Conservation (phyloP, 2,888 invertebrate genomes). For the Philereme transversata region DNA sequence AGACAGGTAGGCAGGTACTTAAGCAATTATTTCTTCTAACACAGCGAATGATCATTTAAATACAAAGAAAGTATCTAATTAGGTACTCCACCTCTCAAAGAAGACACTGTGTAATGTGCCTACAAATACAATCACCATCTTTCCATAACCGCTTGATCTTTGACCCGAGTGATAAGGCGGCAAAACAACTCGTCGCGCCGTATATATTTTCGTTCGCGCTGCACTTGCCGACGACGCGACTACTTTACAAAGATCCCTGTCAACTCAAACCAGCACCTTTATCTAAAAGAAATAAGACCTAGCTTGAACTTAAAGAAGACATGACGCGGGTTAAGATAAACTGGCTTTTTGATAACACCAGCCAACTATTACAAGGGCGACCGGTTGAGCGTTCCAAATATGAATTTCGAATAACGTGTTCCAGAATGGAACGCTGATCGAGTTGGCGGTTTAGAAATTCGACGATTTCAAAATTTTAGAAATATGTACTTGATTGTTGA, state of each 20-base stretch:
- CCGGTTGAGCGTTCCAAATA: conserved; percentile 80
- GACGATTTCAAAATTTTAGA: conserved; percentile 1
- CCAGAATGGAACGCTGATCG: conserved; percentile 63
- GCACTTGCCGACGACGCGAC: conserved; percentile 79
- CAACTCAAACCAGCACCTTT: conserved; percentile 53
- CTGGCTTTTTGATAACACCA: conserved; percentile 77
- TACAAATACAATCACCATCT: neutral
- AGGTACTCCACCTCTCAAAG: too few species aligned
- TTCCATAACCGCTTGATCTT: conserved; percentile 48
- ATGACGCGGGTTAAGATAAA: conserved; percentile 57
- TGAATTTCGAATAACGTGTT: conserved; percentile 79
- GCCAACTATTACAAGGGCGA: conserved; percentile 84
- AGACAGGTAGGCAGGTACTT: too few species aligned
- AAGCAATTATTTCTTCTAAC: too few species aligned
- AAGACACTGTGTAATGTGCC: too few species aligned
- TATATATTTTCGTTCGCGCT: conserved; percentile 83
- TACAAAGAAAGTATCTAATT: too few species aligned
- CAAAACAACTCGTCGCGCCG: conserved; percentile 81
- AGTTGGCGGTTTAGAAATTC: conserved; percentile 37
- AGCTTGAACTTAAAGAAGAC: conserved; percentile 38
- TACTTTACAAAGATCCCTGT: conserved; percentile 62
- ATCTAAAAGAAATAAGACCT: conserved; percentile 41
- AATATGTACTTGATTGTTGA: too few species aligned
- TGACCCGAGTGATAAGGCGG: conserved; percentile 80
- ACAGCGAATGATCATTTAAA: too few species aligned